phyloP scores from a whole-genome alignment of 92 coral and sea anemone genomes.

The Zoanthus gigantus region DNA sequence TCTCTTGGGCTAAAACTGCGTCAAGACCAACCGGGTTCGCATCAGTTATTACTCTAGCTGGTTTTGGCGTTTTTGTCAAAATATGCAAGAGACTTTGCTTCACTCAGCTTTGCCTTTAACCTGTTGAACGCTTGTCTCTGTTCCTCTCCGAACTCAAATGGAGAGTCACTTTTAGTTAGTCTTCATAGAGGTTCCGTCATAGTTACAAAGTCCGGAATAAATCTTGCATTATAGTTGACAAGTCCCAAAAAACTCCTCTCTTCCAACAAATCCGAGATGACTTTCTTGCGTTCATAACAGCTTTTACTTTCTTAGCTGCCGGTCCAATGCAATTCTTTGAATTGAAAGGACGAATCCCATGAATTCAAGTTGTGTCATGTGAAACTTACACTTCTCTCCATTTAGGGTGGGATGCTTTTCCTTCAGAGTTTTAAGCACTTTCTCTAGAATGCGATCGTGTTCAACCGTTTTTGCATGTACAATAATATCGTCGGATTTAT shows the following conservation, averaged over 20 bases:
- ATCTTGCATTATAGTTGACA: background rate
- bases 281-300: background rate
- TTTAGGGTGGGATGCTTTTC: conserved; percentile 26
- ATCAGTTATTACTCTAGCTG: too few relatives aligned
- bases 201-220: too few relatives aligned
- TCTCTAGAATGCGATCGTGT: background rate
- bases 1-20: background rate
- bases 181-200: too few relatives aligned
- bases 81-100: too few relatives aligned
- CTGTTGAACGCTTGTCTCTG: background rate
- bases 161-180: background rate
- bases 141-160: background rate
- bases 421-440: background rate
- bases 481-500: conserved; percentile 24
- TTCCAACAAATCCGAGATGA: conserved; percentile 22
- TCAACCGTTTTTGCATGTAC: background rate
- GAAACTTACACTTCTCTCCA: background rate
- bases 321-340: conserved; percentile 24
- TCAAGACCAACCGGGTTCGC: background rate
- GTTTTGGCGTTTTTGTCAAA: background rate
- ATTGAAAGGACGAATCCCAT: conserved; percentile 20
- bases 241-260: background rate
- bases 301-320: background rate
- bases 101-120: background rate
- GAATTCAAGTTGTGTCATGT: background rate